Evolutionary conservation across 2,888 invertebrate genomes (phyloP).

Genomic region (Microplitis manilae): DNA sequence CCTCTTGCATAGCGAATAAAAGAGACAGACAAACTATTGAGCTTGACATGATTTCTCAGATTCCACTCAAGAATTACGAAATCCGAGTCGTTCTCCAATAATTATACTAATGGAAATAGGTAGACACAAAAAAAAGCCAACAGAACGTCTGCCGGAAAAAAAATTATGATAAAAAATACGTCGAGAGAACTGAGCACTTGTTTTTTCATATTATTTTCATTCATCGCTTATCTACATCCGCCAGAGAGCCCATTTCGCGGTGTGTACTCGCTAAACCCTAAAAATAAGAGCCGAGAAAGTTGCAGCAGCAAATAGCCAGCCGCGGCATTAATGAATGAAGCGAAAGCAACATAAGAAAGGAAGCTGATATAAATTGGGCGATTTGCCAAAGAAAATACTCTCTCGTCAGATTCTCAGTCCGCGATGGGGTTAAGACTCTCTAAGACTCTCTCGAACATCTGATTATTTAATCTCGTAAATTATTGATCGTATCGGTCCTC

Average conservation of each 20-base stretch:
- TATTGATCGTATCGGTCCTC: not conserved
- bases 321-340: constrained; percentile 65
- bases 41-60: constrained; percentile 49
- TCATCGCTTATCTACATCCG: constrained; percentile 22
- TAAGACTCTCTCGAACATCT: not conserved
- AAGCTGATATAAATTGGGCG: not conserved
- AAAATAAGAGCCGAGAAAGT: constrained; percentile 43
- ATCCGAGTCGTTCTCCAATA: constrained; percentile 67
- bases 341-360: constrained; percentile 45
- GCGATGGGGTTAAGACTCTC: not conserved
- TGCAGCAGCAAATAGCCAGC: constrained; percentile 57
- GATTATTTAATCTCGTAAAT: not conserved
- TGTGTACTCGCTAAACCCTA: constrained; percentile 50
- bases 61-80: constrained; percentile 59
- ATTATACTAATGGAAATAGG: constrained; percentile 71
- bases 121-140: constrained; percentile 42
- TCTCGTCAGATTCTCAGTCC: not conserved
- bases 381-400: not conserved
- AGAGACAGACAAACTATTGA: too few relatives aligned
- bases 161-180: not conserved
- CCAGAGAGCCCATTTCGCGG: constrained; percentile 12
- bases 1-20: too few relatives aligned
- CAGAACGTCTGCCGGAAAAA: constrained; percentile 16
- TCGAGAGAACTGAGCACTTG: not conserved
- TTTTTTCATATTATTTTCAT: not conserved